phyloP scores from a whole-genome alignment of 2,113 vertebrate genomes.

The Platysternon megacephalum region DNA sequence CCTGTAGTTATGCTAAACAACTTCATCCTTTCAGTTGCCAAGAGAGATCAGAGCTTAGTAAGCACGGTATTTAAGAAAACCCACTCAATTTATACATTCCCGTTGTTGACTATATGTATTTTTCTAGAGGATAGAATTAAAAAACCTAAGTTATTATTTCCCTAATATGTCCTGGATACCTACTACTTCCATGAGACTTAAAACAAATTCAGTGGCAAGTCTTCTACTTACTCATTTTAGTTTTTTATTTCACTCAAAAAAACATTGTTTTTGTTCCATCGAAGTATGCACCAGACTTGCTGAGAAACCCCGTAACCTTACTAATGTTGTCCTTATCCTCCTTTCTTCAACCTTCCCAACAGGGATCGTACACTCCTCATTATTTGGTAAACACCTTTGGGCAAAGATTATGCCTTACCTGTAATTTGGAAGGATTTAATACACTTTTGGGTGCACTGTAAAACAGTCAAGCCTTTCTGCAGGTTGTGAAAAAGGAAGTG shows the following conservation, averaged over 20 bases:
- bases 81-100: not conserved
- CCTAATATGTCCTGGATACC: not conserved
- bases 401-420: not conserved
- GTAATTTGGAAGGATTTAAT: not conserved
- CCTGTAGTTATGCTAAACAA: not conserved
- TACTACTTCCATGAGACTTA: not conserved
- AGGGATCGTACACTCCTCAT: not conserved
- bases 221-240: not conserved
- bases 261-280: not conserved
- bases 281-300: not conserved
- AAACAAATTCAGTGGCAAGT: not conserved
- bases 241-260: not conserved
- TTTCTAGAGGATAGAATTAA: not conserved
- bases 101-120: not conserved
- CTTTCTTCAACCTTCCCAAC: not conserved
- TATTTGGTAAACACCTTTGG: not conserved
- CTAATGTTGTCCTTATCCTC: not conserved
- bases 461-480: not conserved
- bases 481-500: not conserved
- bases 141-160: not conserved
- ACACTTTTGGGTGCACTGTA: not conserved
- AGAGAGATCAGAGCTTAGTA: not conserved
- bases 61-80: not conserved
- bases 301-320: not conserved
- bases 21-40: not conserved